Base-by-base conservation (phyloP, 2,888 invertebrate species). In the Adineta ricciae region DNA sequence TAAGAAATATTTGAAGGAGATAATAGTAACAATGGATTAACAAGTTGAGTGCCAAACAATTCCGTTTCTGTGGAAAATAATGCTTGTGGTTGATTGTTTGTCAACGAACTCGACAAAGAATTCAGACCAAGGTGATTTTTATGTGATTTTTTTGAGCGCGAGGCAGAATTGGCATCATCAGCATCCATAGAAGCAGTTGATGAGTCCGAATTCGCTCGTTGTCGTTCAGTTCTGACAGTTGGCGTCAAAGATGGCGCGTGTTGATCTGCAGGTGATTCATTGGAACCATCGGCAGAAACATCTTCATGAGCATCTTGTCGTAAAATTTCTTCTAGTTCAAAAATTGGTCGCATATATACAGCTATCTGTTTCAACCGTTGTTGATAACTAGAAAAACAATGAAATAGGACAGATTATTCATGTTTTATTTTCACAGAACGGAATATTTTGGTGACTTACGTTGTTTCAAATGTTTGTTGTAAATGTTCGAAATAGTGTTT, bases 401-500 rank as follows among this genome's bases (percentile, higher is more conserved):
- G 50, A 50, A 9, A 19, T 50, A 2, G 9, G 2, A 16, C 19
- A 16, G 50, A 50, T 50, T 46, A 8, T 46, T 11, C 5, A 46
- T 46, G 46, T 8, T 46, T 8, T 46, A 46, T 46, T 46, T 11
- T 46, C 5, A 46, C 11, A 46, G 11, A 56, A 32, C 0, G 32
- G 19, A 27, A 32, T 19, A 1, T 32, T 2, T 16, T 27, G 16
- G 32, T 64, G 32, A 16, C 64, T 36, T 64, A 64, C 41, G 78
- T 78, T 21, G 78, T 11, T n/a, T 78, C 78, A 38, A 78, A 78
- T 78, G 78, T 78, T 78, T 38, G 38, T 41, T 41, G 41, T 36
- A 78, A n/a, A 78, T 41, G 78, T 78, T 78, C 78, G n/a, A 78
- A 78, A 78, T 78, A 78, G n/a, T 78, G 78, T 78, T 78, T 78